Evolutionary conservation across 2,888 invertebrate genomes (phyloP), one percentile per base, ranked within the genome.

Genomic region (Chorisops tibialis): DNA sequence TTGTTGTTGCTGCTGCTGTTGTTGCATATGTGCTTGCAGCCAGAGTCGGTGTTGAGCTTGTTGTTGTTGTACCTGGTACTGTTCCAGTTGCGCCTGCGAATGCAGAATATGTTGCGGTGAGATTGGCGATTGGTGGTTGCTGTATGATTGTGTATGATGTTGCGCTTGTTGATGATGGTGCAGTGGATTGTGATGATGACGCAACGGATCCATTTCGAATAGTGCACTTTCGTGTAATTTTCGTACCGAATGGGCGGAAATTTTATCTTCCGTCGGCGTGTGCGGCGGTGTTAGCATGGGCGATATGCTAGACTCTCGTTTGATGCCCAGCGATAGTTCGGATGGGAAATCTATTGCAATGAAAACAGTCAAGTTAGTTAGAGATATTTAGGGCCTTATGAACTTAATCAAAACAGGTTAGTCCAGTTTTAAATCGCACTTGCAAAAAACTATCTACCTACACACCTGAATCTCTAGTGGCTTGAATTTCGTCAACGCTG

Each of bases 241-340:
- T 16, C 56, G 56, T 37, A 68, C 45, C 14, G 37, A 48, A n/a
- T 19, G 22, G 11, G 30, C 37, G 24, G 56, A 45, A 14, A 56
- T 56, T 39, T 63, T 41, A 66, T 77, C 77, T 69, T 82, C 87
- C 58, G 88, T 87, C 72, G 88, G 88, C 69, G 88, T 88, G 69
- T 85, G 86, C 12, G 88, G 88, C 45, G 88, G 88, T 68, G 88
- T 88, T 68, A 88, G 80, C 69, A 88, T 80, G 61, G 85, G 84
- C 56, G 79, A 79, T 43, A 77, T 69, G 54, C 77, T 77, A 62
- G 83, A 82, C 67, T 84, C 82, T 63, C 83, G 82, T 74, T 85
- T 85, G 67, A 85, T 83, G 72, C 82, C 82, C 62, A 84, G 81
- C 24, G 81, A 81, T 67, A 83, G 83, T 70, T 83, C 84, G 67